Conservation (phyloP, 2,113 vertebrate genomes). For the Megalops atlanticus region DNA sequence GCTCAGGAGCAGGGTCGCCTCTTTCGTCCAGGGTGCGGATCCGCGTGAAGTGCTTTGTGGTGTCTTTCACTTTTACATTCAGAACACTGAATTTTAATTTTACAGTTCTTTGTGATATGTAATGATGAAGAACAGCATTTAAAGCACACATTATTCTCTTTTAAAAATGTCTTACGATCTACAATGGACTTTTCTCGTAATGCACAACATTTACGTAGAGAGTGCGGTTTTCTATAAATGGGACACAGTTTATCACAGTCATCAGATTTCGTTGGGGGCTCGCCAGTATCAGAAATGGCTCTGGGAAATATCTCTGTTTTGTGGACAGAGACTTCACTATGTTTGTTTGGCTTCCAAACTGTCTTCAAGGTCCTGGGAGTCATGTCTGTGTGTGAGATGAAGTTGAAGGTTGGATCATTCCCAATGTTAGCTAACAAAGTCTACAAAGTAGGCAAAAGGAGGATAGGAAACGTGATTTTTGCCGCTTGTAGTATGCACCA, state of each 20-base stretch:
- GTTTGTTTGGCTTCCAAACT: not conserved
- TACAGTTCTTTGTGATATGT: conserved; percentile 37
- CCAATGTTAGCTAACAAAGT: conserved; percentile 27
- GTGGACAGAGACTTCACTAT: not conserved
- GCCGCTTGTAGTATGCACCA: conserved; percentile 35
- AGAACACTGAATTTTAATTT: not conserved
- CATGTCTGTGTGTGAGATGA: not conserved
- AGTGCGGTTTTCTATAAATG: conserved; percentile 28
- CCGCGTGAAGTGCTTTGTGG: not conserved
- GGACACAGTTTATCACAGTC: conserved; percentile 17
- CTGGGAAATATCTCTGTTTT: conserved; percentile 21
- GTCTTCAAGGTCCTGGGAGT: not conserved
- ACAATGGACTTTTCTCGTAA: conserved; percentile 24
- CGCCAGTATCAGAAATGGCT: not conserved
- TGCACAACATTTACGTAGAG: conserved; percentile 12
- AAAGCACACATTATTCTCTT: too few relatives aligned
- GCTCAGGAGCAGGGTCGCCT: too few relatives aligned
- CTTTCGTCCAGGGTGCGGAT: too few relatives aligned
- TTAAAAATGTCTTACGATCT: not conserved
- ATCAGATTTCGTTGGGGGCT: not conserved
- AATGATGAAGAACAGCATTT: conserved; percentile 35
- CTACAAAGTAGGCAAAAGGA: conserved; percentile 37
- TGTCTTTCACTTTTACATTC: conserved; percentile 38
- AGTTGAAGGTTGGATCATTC: conserved; percentile 38
- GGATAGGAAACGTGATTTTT: conserved; percentile 23